A percentile compares a stretch with the other conserved stretches of the same genome.
Conservation (phyloP, 2,797 vertebrate species). For the Enteromius argenteus region DNA sequence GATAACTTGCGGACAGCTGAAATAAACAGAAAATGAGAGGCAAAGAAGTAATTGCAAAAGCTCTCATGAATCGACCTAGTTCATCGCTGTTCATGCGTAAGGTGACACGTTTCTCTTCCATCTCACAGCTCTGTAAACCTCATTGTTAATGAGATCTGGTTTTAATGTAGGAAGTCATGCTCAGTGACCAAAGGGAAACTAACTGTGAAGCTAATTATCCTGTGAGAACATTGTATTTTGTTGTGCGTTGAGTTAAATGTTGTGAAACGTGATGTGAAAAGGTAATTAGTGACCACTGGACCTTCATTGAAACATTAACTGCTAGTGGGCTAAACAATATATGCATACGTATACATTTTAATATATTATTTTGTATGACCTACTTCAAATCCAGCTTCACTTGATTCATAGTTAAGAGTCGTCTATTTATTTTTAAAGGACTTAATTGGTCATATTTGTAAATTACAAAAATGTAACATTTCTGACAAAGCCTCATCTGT, state of each 20-base stretch:
- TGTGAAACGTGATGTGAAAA: conserved; percentile 43
- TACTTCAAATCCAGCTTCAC: neutral
- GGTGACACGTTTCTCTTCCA: conserved; percentile 37
- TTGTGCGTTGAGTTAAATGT: conserved; percentile 65
- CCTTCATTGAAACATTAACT: conserved; percentile 56
- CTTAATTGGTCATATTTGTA: neutral
- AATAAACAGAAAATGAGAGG: conserved; percentile 24
- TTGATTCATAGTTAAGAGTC: neutral
- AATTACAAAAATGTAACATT: neutral
- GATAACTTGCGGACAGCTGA: conserved; percentile 20
- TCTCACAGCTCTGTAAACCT: conserved; percentile 32
- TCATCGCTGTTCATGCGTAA: neutral
- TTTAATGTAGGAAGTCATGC: conserved; percentile 49
- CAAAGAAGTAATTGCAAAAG: conserved; percentile 10
- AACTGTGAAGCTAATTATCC: conserved; percentile 62
- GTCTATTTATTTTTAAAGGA: neutral
- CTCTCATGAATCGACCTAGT: neutral
- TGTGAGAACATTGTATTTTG: conserved; percentile 56
- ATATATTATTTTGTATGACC: neutral
- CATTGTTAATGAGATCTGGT: conserved; percentile 49
- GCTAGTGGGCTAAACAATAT: neutral
- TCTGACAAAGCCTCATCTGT: neutral
- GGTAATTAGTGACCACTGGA: conserved; percentile 49
- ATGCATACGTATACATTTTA: conserved; percentile 36
- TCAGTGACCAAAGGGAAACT: conserved; percentile 53